A percentile compares a stretch with the other conserved stretches of the same genome.
Conservation (phyloP, 2,113 vertebrate genomes). For the Taxidea taxus region DNA sequence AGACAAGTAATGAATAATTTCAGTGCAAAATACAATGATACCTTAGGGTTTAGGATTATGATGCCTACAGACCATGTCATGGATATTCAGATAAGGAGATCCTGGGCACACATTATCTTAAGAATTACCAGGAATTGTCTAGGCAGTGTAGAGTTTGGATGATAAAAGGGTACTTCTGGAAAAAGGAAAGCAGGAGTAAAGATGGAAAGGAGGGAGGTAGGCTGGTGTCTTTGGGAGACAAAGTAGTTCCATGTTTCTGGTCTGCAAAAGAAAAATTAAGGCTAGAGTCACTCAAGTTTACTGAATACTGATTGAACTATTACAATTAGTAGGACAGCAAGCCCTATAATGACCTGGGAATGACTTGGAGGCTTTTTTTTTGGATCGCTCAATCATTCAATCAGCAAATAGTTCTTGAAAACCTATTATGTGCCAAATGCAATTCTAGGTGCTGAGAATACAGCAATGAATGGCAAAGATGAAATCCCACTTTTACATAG, state of each 20-base stretch:
- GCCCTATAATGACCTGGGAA: background rate
- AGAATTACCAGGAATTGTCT: background rate
- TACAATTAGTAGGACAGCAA: background rate
- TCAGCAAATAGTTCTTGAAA: background rate
- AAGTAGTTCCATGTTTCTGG: background rate
- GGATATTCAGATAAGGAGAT: background rate
- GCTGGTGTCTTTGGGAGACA: background rate
- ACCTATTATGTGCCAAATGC: background rate
- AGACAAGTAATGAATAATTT: background rate
- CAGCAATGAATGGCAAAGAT: background rate
- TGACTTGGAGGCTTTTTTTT: background rate
- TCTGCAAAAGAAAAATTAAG: background rate
- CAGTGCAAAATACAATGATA: background rate
- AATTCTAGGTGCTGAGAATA: background rate
- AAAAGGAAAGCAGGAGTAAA: background rate
- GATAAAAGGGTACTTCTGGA: background rate
- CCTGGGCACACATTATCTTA: background rate
- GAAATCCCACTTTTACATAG: background rate
- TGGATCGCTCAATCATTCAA: background rate
- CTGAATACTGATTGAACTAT: background rate
- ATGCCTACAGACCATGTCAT: background rate
- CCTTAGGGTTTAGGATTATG: background rate
- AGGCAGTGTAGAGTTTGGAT: background rate
- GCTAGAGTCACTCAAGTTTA: background rate
- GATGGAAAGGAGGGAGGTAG: background rate